Percentiles rank a stretch among this genome's conserved stretches.
phyloP scores from a whole-genome alignment of 2,888 invertebrate genomes.

The Dusona sp. region DNA sequence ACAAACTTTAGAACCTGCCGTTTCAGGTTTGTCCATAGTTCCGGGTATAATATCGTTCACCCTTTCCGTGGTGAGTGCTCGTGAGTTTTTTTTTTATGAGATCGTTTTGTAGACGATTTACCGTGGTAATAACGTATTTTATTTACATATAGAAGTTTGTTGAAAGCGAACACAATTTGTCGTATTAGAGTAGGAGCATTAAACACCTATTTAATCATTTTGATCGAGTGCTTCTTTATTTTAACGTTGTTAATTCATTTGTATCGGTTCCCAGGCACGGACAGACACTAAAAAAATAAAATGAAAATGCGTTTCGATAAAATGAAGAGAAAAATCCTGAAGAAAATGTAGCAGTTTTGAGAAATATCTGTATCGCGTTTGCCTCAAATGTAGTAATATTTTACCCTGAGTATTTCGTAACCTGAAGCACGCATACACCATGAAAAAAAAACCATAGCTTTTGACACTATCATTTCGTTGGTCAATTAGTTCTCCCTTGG shows the following conservation, averaged over 20 bases:
- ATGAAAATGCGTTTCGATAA: not conserved
- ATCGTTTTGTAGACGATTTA: not conserved
- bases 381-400: conserved; percentile 15
- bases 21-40: not conserved
- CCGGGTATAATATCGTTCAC: not conserved
- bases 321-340: not conserved
- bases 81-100: not conserved
- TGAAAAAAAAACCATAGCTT: conserved; percentile 14
- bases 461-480: conserved; percentile 38
- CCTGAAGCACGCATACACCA: conserved; percentile 21
- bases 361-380: conserved; percentile 6
- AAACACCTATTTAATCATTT: not conserved
- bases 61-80: not conserved
- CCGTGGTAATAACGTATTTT: not conserved
- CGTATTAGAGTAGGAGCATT: not conserved
- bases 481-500: conserved; percentile 66
- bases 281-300: not conserved
- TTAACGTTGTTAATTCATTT: not conserved
- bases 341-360: conserved; percentile 18
- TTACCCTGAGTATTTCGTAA: conserved; percentile 23
- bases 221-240: not conserved
- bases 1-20: not conserved
- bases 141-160: not conserved
- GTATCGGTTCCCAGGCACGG: not conserved
- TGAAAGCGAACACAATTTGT: not conserved